These are phyloP conservation scores for Enoplosus armatus DNA, from an alignment of 2,797 vertebrate species.

Conservation along the genomic window DNA sequence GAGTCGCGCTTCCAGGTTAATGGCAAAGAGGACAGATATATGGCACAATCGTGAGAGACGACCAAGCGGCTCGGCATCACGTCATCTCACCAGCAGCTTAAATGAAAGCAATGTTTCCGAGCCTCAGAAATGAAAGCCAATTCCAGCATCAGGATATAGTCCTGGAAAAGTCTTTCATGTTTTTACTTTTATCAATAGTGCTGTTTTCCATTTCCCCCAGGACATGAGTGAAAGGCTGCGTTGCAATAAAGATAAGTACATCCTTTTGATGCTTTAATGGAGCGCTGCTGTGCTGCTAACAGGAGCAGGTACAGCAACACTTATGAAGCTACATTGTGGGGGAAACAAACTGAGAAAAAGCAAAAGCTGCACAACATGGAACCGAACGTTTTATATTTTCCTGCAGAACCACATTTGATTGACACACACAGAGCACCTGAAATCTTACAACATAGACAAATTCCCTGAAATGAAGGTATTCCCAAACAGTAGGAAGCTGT, in stretches of 20 bases:
- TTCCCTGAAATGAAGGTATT: not conserved
- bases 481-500: not conserved
- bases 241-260: slow-evolving; percentile 43
- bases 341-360: not conserved
- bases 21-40: not conserved
- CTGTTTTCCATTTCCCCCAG: slow-evolving; percentile 40
- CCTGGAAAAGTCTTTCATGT: slow-evolving; percentile 50
- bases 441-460: not conserved
- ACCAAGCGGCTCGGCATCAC: not conserved
- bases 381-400: slow-evolving; percentile 19
- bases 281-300: slow-evolving; percentile 30
- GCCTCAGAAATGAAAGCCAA: slow-evolving; percentile 20
- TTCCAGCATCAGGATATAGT: slow-evolving; percentile 15
- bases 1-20: not conserved
- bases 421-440: not conserved
- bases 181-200: slow-evolving; percentile 44
- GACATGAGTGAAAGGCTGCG: slow-evolving; percentile 47
- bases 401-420: not conserved
- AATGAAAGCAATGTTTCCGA: not conserved
- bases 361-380: slow-evolving; percentile 12
- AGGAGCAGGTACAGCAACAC: slow-evolving; percentile 21
- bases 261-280: slow-evolving; percentile 55
- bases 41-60: not conserved
- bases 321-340: slow-evolving; percentile 37
- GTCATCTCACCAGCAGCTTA: not conserved